Conservation (phyloP, 2,888 invertebrate genomes). For the Nemapogon koenigi region DNA sequence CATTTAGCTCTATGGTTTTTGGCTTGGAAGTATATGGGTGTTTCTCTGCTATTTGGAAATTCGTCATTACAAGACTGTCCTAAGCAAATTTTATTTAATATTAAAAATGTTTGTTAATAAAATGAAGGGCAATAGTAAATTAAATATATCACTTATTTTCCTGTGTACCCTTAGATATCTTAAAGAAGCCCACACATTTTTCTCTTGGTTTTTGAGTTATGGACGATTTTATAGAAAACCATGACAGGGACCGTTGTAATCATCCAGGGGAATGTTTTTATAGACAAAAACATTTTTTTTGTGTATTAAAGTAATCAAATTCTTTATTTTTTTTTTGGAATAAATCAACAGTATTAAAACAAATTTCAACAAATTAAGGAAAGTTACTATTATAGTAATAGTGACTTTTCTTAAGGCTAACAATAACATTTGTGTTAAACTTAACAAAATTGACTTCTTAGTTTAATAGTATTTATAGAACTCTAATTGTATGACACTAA, state of each 20-base stretch:
- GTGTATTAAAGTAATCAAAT: not conserved
- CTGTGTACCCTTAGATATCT: no score
- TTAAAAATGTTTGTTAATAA: constrained; percentile 13
- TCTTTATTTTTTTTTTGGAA: not conserved
- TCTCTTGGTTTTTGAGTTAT: constrained; percentile 14
- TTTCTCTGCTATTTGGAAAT: constrained; percentile 15
- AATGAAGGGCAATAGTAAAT: constrained; percentile 13
- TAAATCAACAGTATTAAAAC: not conserved
- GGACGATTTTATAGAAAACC: constrained; percentile 13
- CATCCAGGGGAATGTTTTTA: not conserved
- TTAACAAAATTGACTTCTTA: not conserved
- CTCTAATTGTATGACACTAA: not conserved
- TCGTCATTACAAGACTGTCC: constrained; percentile 15
- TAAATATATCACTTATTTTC: no score
- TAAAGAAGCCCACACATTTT: constrained; percentile 12
- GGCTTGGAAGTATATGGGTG: constrained; percentile 8
- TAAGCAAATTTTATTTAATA: constrained; percentile 12
- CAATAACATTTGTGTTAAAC: not conserved
- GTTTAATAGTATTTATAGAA: not conserved
- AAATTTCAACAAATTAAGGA: not conserved
- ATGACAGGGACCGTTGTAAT: constrained; percentile 11
- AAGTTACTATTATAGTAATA: no score
- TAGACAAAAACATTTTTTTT: not conserved
- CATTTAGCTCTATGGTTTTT: not conserved
- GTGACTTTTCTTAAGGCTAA: not conserved